phyloP scores from a whole-genome alignment of 2,797 vertebrate species.

The Pipistrellus pipistrellus region DNA sequence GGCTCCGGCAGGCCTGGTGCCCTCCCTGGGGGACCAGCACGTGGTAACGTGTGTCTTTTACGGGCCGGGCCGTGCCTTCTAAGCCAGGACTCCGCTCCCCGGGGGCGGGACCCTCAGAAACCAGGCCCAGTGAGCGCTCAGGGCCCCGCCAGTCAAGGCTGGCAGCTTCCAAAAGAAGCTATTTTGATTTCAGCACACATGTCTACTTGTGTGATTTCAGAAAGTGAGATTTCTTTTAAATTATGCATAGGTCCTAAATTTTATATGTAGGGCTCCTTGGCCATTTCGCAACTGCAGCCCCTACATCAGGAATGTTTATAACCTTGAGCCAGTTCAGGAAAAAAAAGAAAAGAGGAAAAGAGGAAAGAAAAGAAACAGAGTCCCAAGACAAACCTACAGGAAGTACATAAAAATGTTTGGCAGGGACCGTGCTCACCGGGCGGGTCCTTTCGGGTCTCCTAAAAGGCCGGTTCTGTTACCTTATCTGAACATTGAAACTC shows the following conservation, averaged over 20 bases:
- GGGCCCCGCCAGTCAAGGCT: not conserved
- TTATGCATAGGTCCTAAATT: conserved; percentile 27
- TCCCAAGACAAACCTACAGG: not conserved
- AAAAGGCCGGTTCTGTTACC: not conserved
- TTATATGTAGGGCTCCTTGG: conserved; percentile 11
- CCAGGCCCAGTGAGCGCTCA: not conserved
- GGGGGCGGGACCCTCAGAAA: not conserved
- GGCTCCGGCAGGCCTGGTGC: not conserved
- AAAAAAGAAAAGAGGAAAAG: not conserved
- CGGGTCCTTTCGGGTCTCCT: not conserved
- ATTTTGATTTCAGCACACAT: not conserved
- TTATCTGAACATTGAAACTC: not conserved
- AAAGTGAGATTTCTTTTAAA: conserved; percentile 56
- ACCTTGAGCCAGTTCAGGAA: not conserved
- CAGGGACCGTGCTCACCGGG: not conserved
- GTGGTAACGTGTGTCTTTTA: not conserved
- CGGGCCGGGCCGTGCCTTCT: not conserved
- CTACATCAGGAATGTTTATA: conserved; percentile 28
- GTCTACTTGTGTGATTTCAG: not conserved
- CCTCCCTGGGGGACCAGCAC: not conserved
- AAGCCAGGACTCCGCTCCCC: not conserved
- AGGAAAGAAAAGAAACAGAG: not conserved
- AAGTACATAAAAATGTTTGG: not conserved
- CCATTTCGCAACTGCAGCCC: conserved; percentile 23
- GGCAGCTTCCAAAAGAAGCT: not conserved